Base-by-base conservation (phyloP, 2,113 vertebrate genomes). In the Electrona antarctica region DNA sequence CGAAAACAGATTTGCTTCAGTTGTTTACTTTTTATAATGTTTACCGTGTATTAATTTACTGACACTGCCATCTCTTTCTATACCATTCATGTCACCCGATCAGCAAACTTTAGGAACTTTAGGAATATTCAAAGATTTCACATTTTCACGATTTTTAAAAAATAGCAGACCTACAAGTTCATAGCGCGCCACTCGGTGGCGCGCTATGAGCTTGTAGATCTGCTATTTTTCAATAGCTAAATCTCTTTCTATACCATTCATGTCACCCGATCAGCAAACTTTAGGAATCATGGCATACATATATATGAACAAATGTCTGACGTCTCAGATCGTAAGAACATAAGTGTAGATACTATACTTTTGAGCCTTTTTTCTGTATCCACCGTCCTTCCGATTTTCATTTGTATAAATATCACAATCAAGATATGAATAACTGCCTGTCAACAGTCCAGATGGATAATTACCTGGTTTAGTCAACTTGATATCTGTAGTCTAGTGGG, bases 1-100 rank as follows among this genome's bases (percentile, higher is more conserved):
- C 11, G 3, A 29, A 29, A 59, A 29, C n/a, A 10, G 8, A 10
- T 28, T 29, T 54, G 51, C 55, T 21, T 83, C 76, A 76, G 55
- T 57, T 63, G 55, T 57, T 60, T 54, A 3, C 7, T 67, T 68
- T 59, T 46, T 41, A 41, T 41, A 74, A 21, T 77, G 74, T 85
- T 84, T 85, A 79, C 75, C 7, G 29, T 21, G 3, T 61, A 5
- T 11, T 59, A 12, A 46, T 71, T 61, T 29, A 47, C n/a, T 8
- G 10, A 69, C n/a, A 15, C 1, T 10, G 28, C 8, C 28, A 45
- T 59, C 11, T 72, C 21, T 21, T 21, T 21, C 68, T 6, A 11
- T 6, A 11, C 15, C 5, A 6, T 28, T 59, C 8, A 8, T 54
- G 8, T 57, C 52, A 55, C 6, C 65, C 50, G 46, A 15, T 55